phyloP scores from a whole-genome alignment of 2,797 vertebrate species.

The Nannoperca obscura region DNA sequence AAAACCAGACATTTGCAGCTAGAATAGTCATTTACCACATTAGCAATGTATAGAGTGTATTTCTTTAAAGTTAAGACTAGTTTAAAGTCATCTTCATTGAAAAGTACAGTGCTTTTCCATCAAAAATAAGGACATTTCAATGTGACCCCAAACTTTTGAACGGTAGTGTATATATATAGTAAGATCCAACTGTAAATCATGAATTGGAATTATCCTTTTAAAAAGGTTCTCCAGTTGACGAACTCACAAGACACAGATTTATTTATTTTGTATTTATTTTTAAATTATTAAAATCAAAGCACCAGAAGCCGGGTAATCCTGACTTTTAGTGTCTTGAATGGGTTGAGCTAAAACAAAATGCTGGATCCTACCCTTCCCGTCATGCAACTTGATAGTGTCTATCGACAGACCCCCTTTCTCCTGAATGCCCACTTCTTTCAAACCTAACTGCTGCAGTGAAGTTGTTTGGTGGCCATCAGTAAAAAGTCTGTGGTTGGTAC shows the following conservation, averaged over 20 bases:
- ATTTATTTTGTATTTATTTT: too few species aligned
- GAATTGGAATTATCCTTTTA: neutral
- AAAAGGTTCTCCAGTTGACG: neutral
- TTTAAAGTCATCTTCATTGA: too few species aligned
- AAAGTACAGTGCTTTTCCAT: too few species aligned
- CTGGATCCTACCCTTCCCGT: neutral
- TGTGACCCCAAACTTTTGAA: too few species aligned
- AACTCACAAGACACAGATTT: neutral
- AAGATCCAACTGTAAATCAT: neutral
- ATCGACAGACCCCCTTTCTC: neutral
- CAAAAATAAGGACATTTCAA: too few species aligned
- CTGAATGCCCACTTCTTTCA: neutral
- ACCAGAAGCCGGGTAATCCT: neutral
- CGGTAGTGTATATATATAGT: too few species aligned
- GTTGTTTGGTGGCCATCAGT: conserved; percentile 8
- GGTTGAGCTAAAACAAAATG: neutral
- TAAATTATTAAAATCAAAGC: neutral
- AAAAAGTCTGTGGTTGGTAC: neutral
- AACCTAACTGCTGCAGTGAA: neutral
- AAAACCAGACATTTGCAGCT: too few species aligned
- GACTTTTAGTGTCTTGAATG: neutral
- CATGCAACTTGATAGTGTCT: neutral
- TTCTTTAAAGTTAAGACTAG: too few species aligned
- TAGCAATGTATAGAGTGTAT: too few species aligned
- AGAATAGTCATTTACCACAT: too few species aligned